Base-by-base conservation (phyloP, 2,797 vertebrate genomes). In the Acanthurus lineatus region DNA sequence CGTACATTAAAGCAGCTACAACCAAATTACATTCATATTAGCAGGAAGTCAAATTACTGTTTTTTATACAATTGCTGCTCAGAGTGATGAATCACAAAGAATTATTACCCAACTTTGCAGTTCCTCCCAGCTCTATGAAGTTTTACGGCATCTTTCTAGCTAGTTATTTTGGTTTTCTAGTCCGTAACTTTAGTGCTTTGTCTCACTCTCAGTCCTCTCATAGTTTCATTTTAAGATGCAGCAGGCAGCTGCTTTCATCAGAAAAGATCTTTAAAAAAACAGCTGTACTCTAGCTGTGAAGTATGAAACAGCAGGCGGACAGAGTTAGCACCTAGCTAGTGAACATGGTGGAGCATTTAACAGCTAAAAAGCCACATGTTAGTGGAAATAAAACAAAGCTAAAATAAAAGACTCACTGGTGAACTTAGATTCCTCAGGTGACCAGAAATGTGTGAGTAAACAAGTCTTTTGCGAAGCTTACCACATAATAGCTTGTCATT, bases 11-110 rank as follows among this genome's bases (percentile, higher is more conserved):
- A 70, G 22, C 10, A 0, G 7, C 32, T 11, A 45, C 14, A 17
- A 75, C 20, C 52, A 40, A 69, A 73, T 69, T 49, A 62, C 22
- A 40, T 25, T 63, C 16, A 51, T 47, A 44, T 47, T 8, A 66
- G 48, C 16, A 66, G 40, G 20, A 47, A 3, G 42, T 58, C 20
- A 56, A 16, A 20, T 57, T 2, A 54, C 1, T 57, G 22, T 2
- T 44, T 67, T 25, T 9, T 11, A 22, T 8, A 6, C 48, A 47
- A n/a, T 19, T 28, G 11, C 51, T 1, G n/a, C 3, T 69, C 11
- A 0, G n/a, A 28, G n/a, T 60, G 20, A 42, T 49, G 45, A 58
- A 58, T 2, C 19, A 25, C 11, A 22, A 20, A 64, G 51, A 42
- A 12, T 9, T 14, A 68, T 59, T 25, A 40, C 44, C 53, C 19